Conservation (phyloP, 2,113 vertebrate species). For the Halichoeres trimaculatus region DNA sequence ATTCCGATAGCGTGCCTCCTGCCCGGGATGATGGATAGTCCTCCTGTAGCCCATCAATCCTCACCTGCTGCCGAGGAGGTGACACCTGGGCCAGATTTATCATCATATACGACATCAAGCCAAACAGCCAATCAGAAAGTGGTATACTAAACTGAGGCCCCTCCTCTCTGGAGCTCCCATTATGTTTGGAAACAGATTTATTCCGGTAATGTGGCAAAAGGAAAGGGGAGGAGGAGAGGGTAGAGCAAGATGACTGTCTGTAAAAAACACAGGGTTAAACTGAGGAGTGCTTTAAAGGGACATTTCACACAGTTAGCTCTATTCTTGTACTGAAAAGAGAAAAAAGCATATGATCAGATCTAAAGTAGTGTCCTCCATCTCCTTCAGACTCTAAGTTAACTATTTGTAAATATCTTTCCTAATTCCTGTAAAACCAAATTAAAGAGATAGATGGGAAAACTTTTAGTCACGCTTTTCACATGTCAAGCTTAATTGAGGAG, state of each 20-base stretch:
- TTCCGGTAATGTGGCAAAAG: slow-evolving; percentile 69
- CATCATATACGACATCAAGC: slow-evolving; percentile 86
- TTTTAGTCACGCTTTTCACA: too few relatives aligned
- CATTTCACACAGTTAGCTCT: background rate
- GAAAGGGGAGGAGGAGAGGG: slow-evolving; percentile 44
- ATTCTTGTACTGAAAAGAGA: too few relatives aligned
- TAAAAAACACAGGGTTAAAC: slow-evolving; percentile 38
- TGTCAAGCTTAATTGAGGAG: too few relatives aligned
- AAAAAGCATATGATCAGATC: too few relatives aligned
- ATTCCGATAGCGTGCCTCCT: slow-evolving; percentile 97
- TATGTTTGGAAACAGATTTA: slow-evolving; percentile 82
- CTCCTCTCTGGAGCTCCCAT: slow-evolving; percentile 72
- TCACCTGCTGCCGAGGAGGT: slow-evolving; percentile 89
- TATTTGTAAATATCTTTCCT: too few relatives aligned
- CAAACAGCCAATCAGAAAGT: slow-evolving; percentile 72
- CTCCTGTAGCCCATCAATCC: slow-evolving; percentile 94
- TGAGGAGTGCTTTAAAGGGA: slow-evolving; percentile 29
- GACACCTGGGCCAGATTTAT: slow-evolving; percentile 97
- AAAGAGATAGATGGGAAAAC: too few relatives aligned
- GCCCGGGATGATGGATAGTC: slow-evolving; percentile 96
- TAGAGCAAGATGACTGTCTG: slow-evolving; percentile 33
- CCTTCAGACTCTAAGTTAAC: too few relatives aligned
- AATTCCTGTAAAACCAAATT: too few relatives aligned
- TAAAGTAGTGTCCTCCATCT: too few relatives aligned
- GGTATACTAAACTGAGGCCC: slow-evolving; percentile 75